phyloP scores from a whole-genome alignment of 2,113 vertebrate species.

The Terrapene triunguis region DNA sequence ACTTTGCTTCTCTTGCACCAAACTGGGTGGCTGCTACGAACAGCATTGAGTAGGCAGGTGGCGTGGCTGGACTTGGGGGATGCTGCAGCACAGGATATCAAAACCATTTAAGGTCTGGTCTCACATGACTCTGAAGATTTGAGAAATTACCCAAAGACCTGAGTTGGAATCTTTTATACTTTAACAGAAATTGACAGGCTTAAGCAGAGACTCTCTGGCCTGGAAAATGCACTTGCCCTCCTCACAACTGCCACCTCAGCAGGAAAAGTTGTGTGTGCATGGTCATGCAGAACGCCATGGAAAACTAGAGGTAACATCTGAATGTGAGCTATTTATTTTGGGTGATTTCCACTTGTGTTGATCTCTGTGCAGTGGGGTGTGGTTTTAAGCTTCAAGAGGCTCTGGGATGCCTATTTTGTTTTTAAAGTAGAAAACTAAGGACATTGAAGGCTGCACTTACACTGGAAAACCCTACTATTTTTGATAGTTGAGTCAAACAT shows the following conservation, averaged over 20 bases:
- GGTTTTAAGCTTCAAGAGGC: not conserved
- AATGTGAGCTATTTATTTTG: not conserved
- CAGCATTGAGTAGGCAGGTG: fast-evolving
- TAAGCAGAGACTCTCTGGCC: not conserved
- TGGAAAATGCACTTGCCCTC: not conserved
- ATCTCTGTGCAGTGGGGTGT: too few species aligned
- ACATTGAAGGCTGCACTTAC: not conserved
- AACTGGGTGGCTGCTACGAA: not conserved
- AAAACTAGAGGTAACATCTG: not conserved
- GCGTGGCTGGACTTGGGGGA: fast-evolving
- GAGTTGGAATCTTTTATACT: not conserved
- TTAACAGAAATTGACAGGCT: not conserved
- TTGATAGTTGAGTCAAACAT: not conserved
- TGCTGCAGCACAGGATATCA: not conserved
- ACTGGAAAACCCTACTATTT: fast-evolving
- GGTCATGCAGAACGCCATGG: not conserved
- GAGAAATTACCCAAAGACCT: not conserved
- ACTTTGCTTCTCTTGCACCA: not conserved
- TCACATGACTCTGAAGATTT: not conserved
- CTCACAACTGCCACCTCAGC: not conserved
- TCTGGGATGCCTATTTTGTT: not conserved
- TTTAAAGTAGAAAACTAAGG: not conserved
- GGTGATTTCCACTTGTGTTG: not conserved
- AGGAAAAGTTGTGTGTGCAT: not conserved
- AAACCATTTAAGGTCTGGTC: not conserved